Base-by-base conservation (phyloP, 2,797 vertebrate genomes). In the Danionella dracula region DNA sequence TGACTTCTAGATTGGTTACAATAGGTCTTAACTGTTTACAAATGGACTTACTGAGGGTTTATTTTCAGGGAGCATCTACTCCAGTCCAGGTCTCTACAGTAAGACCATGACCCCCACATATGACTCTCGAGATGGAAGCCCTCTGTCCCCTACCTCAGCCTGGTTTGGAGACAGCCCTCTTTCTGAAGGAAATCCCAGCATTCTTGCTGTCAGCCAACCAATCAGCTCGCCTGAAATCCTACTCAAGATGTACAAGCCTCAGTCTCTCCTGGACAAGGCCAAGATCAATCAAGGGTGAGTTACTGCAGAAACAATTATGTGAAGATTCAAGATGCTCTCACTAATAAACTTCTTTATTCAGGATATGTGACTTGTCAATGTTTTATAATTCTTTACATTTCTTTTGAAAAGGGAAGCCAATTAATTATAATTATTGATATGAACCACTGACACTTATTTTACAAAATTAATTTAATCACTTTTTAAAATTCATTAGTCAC, bases 81-180 rank as follows among this genome's bases (percentile, higher is more conserved):
- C 97, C 19, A 99, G 97, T 84, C 96, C 97, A 45, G 97, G 97
- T 73, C 87, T 98, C 41, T 99, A 99, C 81, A 99, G 97, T 81
- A 99, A 98, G 86, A 99, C 97, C 5, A 99, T 99, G 97, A 99
- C 97, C 0, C 97, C 97, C 11, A 99, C 96, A 46, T 99, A 99
- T 8, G 94, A 99, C 80, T 94, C 97, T 38, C 90, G 97, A 32
- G 97, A 99, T 4, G 97, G 97, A 72, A 99, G 97, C 69, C 97
- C 97, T 8, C 84, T 99, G 69, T 99, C 96, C 0, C 96, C 97
- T 50, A 99, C 97, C 46, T 90, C 96, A 0, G 96, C 96, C 59
- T 99, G 97, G 97, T 99, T 99, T 8, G 97, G 96, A 16, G 97
- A 99, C 83, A 98, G 95, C 60, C 96, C 96, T 17, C 85, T 99